These are phyloP conservation scores for Cyrtodaria siliqua DNA, from an alignment of 2,888 invertebrate genomes.

Conservation along the genomic window DNA sequence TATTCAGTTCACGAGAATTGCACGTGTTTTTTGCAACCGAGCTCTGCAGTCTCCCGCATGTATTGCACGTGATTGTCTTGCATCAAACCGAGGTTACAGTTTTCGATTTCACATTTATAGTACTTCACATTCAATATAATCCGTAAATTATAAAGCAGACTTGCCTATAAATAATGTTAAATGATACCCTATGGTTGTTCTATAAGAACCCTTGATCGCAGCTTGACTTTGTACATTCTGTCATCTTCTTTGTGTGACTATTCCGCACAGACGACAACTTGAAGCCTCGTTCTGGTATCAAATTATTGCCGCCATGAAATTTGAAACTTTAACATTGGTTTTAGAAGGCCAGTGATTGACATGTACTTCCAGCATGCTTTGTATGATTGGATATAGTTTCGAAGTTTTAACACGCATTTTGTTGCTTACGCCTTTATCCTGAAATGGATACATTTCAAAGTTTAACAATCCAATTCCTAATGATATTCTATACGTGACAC, in stretches of 20 bases:
- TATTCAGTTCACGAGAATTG: no score
- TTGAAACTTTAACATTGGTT: conserved; percentile 45
- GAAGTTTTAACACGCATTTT: conserved; percentile 49
- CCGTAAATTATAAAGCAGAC: no score
- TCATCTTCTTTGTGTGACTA: conserved; percentile 41
- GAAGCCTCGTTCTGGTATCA: conserved; percentile 46
- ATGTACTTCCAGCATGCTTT: conserved; percentile 43
- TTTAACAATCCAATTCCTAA: conserved; percentile 44
- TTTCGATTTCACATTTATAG: no score
- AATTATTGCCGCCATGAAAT: conserved; percentile 63
- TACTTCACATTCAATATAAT: no score
- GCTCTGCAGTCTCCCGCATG: no score
- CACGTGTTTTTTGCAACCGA: no score
- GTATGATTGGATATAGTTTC: conserved; percentile 41
- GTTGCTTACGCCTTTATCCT: conserved; percentile 59
- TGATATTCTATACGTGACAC: conserved; percentile 54
- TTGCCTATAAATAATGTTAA: conserved; percentile 9
- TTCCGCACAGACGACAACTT: conserved; percentile 47
- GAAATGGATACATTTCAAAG: conserved; percentile 63
- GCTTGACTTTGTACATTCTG: conserved; percentile 39
- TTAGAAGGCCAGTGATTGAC: conserved; percentile 55
- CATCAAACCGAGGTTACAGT: no score
- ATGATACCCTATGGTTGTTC: conserved; percentile 6
- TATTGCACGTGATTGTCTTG: no score
- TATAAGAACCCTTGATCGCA: conserved; percentile 36